These are phyloP conservation scores for Morus bassanus DNA, from an alignment of 2,797 vertebrate genomes.

Conservation along the genomic window DNA sequence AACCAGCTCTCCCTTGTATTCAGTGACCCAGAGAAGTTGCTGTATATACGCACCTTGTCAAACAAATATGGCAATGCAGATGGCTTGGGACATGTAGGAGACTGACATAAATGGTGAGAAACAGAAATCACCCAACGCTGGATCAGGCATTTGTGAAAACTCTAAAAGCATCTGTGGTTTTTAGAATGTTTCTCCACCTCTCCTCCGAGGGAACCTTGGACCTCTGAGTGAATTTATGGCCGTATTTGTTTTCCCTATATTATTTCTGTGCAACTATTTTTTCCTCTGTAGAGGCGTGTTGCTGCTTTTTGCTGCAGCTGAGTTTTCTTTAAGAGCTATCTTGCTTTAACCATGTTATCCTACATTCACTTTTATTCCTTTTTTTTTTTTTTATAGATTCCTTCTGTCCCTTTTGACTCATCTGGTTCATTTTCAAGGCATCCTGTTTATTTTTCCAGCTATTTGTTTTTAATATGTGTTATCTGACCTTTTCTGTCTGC, in stretches of 20 bases:
- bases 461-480: background rate
- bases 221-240: background rate
- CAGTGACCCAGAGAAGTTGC: conserved; percentile 31
- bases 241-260: background rate
- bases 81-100: conserved; percentile 37
- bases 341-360: background rate
- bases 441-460: conserved; percentile 49
- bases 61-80: conserved; percentile 39
- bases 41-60: conserved; percentile 42
- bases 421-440: background rate
- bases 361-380: background rate
- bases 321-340: background rate
- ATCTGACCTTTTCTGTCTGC: background rate
- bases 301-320: background rate
- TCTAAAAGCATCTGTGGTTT: background rate
- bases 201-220: background rate
- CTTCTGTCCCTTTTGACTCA: conserved; percentile 1
- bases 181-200: background rate
- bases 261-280: background rate
- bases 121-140: background rate
- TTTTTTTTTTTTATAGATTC: background rate
- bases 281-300: background rate
- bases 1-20: background rate
- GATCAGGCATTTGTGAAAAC: background rate
- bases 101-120: conserved; percentile 20